Base-by-base conservation (phyloP, 2,113 vertebrate genomes). In the Pseudorasbora parva region DNA sequence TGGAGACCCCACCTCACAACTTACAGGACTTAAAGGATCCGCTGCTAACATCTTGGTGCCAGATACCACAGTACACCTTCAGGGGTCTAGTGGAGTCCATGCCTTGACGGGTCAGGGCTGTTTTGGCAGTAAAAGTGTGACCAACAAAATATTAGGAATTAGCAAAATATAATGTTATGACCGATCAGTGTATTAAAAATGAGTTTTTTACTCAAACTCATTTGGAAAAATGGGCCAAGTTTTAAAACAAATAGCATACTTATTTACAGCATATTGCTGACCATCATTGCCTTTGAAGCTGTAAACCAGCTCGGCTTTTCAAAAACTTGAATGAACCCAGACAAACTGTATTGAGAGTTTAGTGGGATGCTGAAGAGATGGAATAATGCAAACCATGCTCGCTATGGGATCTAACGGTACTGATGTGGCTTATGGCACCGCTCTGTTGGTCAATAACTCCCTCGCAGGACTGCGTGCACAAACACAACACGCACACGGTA, bases 401-500 rank as follows among this genome's bases (percentile, higher is more conserved):
- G 89, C 37, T 84, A 82, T 80, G 84, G 87, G 88, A 80, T 84
- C 82, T 82, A 82, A 71, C 86, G 45, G 79, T 30, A 88, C 74
- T 89, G 89, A 91, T 90, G 90, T 93, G 91, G 92, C 84, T 87
- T 89, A 84, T 82, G 78, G 81, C 83, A 83, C 83, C 73, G 85
- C 81, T 88, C 72, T 33, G 19, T 45, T 78, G 41, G 62, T 73
- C 49, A 30, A 76, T 23, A 66, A 86, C 89, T 89, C 88, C 91
- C 87, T 88, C 90, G 87, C 89, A 90, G 92, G 85, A 71, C 81
- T 87, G 91, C 90, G 88, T 84, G 88, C 89, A 85, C 87, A 91
- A 92, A 91, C 89, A 91, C 84, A 73, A 82, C 54, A 51, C 91
- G 91, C 87, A 90, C 89, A 87, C 69, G 57, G 69, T 84, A 68